Conservation (phyloP, 2,888 invertebrate genomes). For the Atethmia centrago region DNA sequence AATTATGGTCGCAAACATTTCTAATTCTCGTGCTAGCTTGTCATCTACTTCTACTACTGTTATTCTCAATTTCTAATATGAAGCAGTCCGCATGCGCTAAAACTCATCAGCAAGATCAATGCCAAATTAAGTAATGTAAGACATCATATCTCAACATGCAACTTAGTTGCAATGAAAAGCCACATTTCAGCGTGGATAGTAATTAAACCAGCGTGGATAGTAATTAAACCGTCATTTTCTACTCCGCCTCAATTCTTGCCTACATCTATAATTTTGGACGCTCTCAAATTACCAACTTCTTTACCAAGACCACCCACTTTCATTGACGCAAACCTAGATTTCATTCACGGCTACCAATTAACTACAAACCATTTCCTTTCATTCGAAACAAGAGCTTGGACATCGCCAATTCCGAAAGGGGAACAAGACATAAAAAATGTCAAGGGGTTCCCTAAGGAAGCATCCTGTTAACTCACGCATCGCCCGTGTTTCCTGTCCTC, state of each 20-base stretch:
- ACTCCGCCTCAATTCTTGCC: constrained; percentile 6
- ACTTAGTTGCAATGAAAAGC: constrained; percentile 22
- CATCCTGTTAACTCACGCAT: constrained; percentile 87
- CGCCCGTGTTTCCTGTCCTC: constrained; percentile 84
- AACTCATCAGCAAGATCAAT: constrained; percentile 1
- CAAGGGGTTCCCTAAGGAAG: constrained; percentile 83
- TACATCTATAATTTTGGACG: constrained; percentile 37
- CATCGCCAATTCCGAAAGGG: constrained; percentile 74
- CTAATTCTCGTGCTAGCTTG: neutral
- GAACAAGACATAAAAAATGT: constrained; percentile 75
- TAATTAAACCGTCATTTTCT: constrained; percentile 36
- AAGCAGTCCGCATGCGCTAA: neutral
- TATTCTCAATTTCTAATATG: neutral
- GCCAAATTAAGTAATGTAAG: neutral
- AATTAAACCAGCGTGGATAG: constrained; percentile 14
- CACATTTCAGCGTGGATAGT: neutral
- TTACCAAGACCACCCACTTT: constrained; percentile 55
- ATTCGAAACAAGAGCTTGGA: constrained; percentile 59
- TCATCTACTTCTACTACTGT: neutral
- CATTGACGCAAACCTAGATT: constrained; percentile 48
- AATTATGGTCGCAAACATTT: neutral
- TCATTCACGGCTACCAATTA: constrained; percentile 40
- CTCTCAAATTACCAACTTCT: constrained; percentile 48
- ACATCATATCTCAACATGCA: neutral
- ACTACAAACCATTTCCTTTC: constrained; percentile 55